Percentiles rank a stretch among this genome's conserved stretches.
These are phyloP conservation scores for Lasioglossum baleicum DNA, from an alignment of 1,140 invertebrate genomes.

Conservation along the genomic window DNA sequence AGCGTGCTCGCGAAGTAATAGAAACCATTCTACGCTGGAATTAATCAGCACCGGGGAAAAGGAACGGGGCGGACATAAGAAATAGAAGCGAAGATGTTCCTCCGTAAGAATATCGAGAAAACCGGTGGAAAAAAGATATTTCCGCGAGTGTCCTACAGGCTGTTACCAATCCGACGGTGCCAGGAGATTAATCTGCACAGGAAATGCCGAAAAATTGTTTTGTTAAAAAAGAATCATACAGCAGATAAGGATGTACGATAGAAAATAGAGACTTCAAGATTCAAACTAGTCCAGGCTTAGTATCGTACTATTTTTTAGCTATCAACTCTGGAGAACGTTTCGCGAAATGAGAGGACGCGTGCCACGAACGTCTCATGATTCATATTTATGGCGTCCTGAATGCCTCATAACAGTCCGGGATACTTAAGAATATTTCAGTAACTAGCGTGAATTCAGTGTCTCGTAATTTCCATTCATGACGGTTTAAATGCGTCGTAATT, in stretches of 20 bases:
- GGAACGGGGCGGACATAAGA: neutral
- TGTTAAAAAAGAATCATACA: no score
- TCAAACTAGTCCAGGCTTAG: no score
- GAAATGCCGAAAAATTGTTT: no score
- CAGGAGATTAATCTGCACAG: no score
- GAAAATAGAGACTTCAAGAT: no score
- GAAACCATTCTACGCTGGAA: neutral
- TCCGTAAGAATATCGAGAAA: neutral
- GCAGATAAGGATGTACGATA: no score
- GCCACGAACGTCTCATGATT: neutral
- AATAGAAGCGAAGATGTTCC: neutral
- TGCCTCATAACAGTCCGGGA: neutral
- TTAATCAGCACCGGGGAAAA: neutral
- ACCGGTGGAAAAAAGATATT: neutral
- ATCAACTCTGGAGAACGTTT: neutral
- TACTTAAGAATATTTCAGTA: constrained; percentile 2
- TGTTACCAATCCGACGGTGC: no score
- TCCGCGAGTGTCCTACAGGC: neutral
- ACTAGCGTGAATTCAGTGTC: constrained; percentile 3
- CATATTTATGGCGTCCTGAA: neutral
- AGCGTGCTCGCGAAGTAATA: neutral
- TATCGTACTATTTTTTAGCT: no score
- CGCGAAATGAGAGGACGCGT: neutral
- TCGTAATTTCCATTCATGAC: constrained; percentile 1
- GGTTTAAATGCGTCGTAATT: neutral